Evolutionary conservation across 2,113 vertebrate species (phyloP), one percentile per base, ranked within the genome.

Genomic region (Nyctereutes procyonoides): DNA sequence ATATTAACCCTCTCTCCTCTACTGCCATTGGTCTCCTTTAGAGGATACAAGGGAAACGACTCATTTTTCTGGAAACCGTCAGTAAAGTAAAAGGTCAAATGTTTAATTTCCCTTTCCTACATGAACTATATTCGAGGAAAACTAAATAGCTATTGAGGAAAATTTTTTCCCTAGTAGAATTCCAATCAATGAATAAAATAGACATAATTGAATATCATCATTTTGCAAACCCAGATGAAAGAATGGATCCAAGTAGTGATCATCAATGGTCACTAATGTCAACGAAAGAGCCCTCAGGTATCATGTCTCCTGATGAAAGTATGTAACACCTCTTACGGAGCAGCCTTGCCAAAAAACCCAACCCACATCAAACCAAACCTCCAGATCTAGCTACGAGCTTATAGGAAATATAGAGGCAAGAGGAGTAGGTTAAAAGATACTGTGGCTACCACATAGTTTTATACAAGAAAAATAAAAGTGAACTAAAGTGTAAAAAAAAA

Each of bases 61-160:
- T 53, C 28, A 60, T 84, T 93, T 51, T 79, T 79, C 19, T 62
- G 69, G 83, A 93, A 93, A 79, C 38, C 69, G 11, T 67, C n/a
- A 65, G 15, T 91, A 84, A 94, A 56, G 24, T 88, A 84, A 94
- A 94, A 63, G 26, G 35, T 56, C 48, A 95, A 28, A 55, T 81
- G 48, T 35, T 87, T 79, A 87, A 88, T 20, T 90, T 90, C 48
- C 32, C 11, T 89, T 92, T 89, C 65, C 16, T 77, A 11, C n/a
- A 51, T 83, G 12, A 87, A 88, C 30, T 73, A 53, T 71, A 82
- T 60, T 90, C 83, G 55, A 63, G 19, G 55, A 83, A 86, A 97
- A 93, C 76, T 63, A 93, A 93, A 93, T 30, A 56, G 74, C 58
- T 69, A 48, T 71, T 67, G 43, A 81, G 43, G 71, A 55, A 65